phyloP scores from a whole-genome alignment of 2,113 vertebrate genomes.

The Nycticorax nycticorax region DNA sequence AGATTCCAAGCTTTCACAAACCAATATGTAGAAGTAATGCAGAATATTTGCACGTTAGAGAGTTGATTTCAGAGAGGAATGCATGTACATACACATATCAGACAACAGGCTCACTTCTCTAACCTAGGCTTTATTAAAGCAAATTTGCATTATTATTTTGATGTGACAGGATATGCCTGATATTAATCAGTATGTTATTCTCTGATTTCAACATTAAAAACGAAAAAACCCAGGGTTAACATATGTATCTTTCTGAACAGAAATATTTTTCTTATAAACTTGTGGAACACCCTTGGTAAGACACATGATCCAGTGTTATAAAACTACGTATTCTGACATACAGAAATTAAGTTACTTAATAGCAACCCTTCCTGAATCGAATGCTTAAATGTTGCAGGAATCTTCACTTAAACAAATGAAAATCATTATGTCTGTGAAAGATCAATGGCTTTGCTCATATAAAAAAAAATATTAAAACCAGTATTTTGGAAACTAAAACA shows the following conservation, averaged over 20 bases:
- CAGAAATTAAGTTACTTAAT: background rate
- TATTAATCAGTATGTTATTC: background rate
- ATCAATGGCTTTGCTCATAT: background rate
- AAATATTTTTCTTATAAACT: background rate
- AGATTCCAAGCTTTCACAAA: background rate
- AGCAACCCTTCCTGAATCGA: background rate
- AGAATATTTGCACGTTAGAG: background rate
- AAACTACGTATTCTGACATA: background rate
- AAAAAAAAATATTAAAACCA: background rate
- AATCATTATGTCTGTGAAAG: background rate
- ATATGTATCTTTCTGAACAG: background rate
- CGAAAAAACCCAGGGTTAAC: background rate
- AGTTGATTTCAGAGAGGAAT: background rate
- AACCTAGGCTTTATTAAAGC: background rate
- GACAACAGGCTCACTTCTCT: background rate
- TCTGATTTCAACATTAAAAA: background rate
- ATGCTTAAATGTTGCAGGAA: background rate
- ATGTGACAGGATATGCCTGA: background rate
- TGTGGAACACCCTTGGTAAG: background rate
- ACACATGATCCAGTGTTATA: background rate
- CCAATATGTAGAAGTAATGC: background rate
- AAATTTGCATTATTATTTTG: background rate
- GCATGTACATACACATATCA: background rate
- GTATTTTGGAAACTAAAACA: constrained; percentile 30
- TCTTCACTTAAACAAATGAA: background rate